phyloP scores from a whole-genome alignment of 1,140 invertebrate genomes.

The Psix sp. region DNA sequence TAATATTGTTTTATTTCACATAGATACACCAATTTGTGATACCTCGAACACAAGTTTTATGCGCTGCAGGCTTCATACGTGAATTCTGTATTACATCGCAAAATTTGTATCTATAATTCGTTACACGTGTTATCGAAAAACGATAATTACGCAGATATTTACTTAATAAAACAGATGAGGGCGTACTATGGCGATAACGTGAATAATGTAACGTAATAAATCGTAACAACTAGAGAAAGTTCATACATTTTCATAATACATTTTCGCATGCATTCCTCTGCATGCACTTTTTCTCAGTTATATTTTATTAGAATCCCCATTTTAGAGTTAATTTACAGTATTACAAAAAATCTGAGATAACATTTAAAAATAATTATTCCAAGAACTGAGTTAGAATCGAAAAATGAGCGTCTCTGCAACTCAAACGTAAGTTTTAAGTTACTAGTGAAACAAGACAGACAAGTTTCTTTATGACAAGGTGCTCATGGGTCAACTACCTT shows the following conservation, averaged over 20 bases:
- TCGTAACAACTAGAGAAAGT: too few species aligned
- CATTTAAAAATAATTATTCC: constrained; percentile 9
- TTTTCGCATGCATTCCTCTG: too few species aligned
- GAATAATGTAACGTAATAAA: too few species aligned
- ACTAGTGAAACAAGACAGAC: constrained; percentile 61
- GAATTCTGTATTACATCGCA: constrained; percentile 14
- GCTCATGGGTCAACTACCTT: constrained; percentile 60
- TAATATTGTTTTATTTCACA: too few species aligned
- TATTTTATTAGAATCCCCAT: too few species aligned
- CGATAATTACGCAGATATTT: background rate
- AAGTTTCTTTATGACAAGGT: constrained; percentile 56
- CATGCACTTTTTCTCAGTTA: too few species aligned
- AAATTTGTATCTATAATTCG: background rate
- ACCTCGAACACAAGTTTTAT: too few species aligned
- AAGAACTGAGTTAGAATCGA: constrained; percentile 25
- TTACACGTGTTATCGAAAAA: background rate
- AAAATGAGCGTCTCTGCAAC: background rate
- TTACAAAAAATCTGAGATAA: constrained; percentile 15
- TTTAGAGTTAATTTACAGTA: constrained; percentile 1
- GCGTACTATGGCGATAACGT: too few species aligned
- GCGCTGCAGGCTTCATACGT: background rate
- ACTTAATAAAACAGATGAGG: too few species aligned
- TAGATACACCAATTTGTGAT: too few species aligned
- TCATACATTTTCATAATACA: too few species aligned
- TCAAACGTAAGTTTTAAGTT: constrained; percentile 46